Conservation (phyloP, 2,888 invertebrate genomes). For the Microctonus brassicae region DNA sequence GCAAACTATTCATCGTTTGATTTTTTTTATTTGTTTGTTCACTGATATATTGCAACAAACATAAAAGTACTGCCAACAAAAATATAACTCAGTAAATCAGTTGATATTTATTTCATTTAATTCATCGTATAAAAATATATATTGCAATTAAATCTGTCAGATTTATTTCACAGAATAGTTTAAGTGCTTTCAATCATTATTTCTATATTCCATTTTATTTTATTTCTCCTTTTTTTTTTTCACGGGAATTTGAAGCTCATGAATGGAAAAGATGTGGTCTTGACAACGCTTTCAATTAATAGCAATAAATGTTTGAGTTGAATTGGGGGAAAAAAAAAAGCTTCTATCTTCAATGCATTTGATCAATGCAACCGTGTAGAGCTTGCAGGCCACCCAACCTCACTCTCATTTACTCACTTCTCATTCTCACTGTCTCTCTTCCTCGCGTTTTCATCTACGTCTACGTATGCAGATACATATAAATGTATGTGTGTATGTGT, state of each 20-base stretch:
- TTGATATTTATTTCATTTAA: not conserved
- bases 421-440: not conserved
- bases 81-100: not conserved
- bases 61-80: not conserved
- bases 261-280: not conserved
- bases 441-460: not conserved
- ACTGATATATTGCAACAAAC: slow-evolving; percentile 2
- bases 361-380: not conserved
- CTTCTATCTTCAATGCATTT: not conserved
- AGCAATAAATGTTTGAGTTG: not conserved
- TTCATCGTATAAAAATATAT: not conserved
- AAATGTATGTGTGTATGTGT: not conserved
- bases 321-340: not conserved
- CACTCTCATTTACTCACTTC: not conserved
- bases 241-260: not conserved
- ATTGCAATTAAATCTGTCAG: not conserved
- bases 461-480: too few relatives aligned
- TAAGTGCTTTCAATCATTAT: slow-evolving; percentile 5
- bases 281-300: slow-evolving; percentile 11
- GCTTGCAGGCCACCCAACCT: not conserved
- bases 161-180: not conserved
- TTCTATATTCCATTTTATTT: not conserved
- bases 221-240: not conserved
- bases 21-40: not conserved
- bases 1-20: slow-evolving; percentile 7